Evolutionary conservation across 2,888 invertebrate species (phyloP), one percentile per base, ranked within the genome.

Genomic region (Venustoraphidia nigricollis): DNA sequence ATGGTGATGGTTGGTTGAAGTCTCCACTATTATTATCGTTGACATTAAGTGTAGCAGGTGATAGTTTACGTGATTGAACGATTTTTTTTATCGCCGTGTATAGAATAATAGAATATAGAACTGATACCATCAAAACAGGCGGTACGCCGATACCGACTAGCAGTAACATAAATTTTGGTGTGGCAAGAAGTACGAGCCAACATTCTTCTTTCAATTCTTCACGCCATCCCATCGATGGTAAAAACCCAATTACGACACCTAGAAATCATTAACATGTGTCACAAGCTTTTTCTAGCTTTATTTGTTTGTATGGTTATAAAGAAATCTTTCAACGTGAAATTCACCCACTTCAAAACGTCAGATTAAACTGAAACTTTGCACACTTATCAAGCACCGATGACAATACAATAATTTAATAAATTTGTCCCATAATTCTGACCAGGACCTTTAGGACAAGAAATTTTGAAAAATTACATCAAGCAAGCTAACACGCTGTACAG

Each of bases 141-240:
- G 77, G 58, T 1, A 72, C 60, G 49, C 78, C 79, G 9, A 77
- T 55, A 9, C 71, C 53, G 2, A 76, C 72, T 44, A 74, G 78
- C 34, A 77, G 57, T 27, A 78, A 56, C 49, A 79, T 66, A 37
- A 79, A 58, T 36, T 64, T 58, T 35, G 69, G 72, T 10, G 80
- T 78, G 47, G 72, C 75, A 1, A 78, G 57, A 3, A 70, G 57
- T 14, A 76, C 71, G 58, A 78, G 79, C 68, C 73, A 73, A 59
- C 79, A 79, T 17, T 17, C 17, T 17, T 17, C 17, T 47, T 72
- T 72, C 49, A 70, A 70, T 49, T 68, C 62, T n/a, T 72, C 72
- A 34, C 68, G 63, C 72, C 77, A 75, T 51, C 79, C 79, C 60
- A 75, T 72, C 3, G 67, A 64, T 27, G 79, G 79, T 54, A 79